phyloP scores from a whole-genome alignment of 2,888 invertebrate species.

The Neocrepidodera transversa region DNA sequence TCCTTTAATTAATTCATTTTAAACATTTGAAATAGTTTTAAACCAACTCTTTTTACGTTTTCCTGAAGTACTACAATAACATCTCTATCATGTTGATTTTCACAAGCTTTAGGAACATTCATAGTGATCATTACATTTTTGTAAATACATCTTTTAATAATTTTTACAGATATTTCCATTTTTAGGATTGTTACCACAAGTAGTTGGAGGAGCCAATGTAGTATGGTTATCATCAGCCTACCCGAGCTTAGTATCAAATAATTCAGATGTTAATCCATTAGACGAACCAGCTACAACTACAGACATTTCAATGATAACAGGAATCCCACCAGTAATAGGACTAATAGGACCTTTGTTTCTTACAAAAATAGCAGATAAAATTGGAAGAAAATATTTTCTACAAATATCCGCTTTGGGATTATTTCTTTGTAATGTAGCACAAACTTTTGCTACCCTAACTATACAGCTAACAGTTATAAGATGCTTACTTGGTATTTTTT shows the following conservation, averaged over 20 bases:
- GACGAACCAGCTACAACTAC: background rate
- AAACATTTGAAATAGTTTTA: too few species aligned
- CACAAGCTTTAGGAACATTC: too few species aligned
- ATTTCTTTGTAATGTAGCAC: background rate
- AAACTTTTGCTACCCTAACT: background rate
- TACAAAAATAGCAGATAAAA: background rate
- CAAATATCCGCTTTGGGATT: background rate
- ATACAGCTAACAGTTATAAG: background rate
- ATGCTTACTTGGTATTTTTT: background rate
- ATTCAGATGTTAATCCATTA: conserved; percentile 2
- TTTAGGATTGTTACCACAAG: conserved; percentile 3
- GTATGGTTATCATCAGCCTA: conserved; percentile 7
- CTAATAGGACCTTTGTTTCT: background rate
- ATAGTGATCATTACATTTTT: too few species aligned
- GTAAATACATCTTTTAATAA: background rate
- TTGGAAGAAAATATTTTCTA: conserved; percentile 4
- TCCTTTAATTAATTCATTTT: too few species aligned
- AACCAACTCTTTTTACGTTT: too few species aligned
- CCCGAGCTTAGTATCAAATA: background rate
- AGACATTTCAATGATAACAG: conserved; percentile 1
- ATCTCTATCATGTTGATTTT: too few species aligned
- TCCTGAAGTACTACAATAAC: too few species aligned
- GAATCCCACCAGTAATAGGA: background rate
- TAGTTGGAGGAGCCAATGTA: conserved; percentile 1
- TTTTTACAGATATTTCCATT: background rate